Conservation (phyloP, 2,888 invertebrate species). For the Amphipoea lucens region DNA sequence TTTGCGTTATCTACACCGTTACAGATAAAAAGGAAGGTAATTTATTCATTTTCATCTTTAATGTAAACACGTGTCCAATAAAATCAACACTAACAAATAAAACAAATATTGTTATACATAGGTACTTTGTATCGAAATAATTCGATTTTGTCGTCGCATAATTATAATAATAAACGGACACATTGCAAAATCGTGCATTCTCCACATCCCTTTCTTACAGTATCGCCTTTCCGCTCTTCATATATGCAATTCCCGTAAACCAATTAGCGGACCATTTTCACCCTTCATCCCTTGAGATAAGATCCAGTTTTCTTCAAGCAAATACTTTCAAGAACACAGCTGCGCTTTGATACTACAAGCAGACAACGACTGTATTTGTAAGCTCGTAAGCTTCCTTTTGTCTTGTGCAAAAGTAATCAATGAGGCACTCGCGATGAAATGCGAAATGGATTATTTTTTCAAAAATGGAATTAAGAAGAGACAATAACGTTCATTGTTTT, state of each 20-base stretch:
- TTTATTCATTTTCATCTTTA: constrained; percentile 34
- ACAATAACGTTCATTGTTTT: constrained; percentile 90
- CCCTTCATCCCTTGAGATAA: constrained; percentile 77
- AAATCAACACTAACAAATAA: constrained; percentile 46
- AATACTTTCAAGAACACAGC: constrained; percentile 80
- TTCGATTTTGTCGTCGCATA: constrained; percentile 83
- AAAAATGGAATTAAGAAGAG: constrained; percentile 90
- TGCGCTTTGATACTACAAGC: constrained; percentile 71
- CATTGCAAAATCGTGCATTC: constrained; percentile 84
- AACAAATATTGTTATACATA: constrained; percentile 47
- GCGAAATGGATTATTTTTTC: constrained; percentile 90
- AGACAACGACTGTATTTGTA: constrained; percentile 71
- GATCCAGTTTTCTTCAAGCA: constrained; percentile 78
- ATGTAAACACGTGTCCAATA: constrained; percentile 39
- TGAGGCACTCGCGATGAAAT: constrained; percentile 87
- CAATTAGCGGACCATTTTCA: constrained; percentile 83
- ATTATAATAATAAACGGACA: constrained; percentile 85
- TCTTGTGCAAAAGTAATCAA: constrained; percentile 75
- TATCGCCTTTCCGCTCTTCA: constrained; percentile 76
- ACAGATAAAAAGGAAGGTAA: constrained; percentile 46
- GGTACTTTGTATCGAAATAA: constrained; percentile 74
- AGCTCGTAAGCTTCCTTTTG: constrained; percentile 70
- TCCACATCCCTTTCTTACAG: constrained; percentile 74
- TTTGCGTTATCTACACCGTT: constrained; percentile 36
- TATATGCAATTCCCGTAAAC: constrained; percentile 82